These are phyloP conservation scores for Zoanthus sansibaricus DNA, from an alignment of 92 coral and sea anemone genomes.

Conservation along the genomic window DNA sequence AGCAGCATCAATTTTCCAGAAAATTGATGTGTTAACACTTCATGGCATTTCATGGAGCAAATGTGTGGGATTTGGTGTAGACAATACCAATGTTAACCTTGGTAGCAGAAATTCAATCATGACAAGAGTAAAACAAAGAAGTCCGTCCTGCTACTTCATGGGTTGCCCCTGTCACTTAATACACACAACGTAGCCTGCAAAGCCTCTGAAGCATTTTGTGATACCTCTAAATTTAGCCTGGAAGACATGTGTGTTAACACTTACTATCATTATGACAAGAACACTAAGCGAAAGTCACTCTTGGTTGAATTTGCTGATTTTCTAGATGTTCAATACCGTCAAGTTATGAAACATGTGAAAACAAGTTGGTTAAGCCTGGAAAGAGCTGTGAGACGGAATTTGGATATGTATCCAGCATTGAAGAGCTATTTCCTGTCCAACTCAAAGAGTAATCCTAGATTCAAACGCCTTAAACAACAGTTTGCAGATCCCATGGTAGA, in stretches of 20 bases:
- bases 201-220: conserved; percentile 56
- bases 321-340: conserved; percentile 34
- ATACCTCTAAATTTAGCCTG: conserved; percentile 38
- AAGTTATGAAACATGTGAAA: conserved; percentile 36
- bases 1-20: conserved; percentile 50
- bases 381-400: conserved; percentile 41
- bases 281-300: conserved; percentile 31
- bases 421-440: conserved; percentile 54
- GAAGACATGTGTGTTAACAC: conserved; percentile 30
- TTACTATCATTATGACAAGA: conserved; percentile 51
- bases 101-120: conserved; percentile 62
- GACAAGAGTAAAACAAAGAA: conserved; percentile 57
- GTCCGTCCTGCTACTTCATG: conserved; percentile 63
- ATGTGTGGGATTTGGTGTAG: conserved; percentile 61
- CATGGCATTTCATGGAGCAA: conserved; percentile 56
- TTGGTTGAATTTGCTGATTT: conserved; percentile 31
- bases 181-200: conserved; percentile 62
- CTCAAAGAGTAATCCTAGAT: conserved; percentile 26
- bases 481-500: conserved; percentile 54
- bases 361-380: conserved; percentile 46
- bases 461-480: conserved; percentile 51
- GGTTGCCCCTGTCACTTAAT: conserved; percentile 60
- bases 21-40: conserved; percentile 39
- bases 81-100: conserved; percentile 50
- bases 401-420: conserved; percentile 46